phyloP scores from a whole-genome alignment of 2,113 vertebrate species.

The Perognathus longimembris region DNA sequence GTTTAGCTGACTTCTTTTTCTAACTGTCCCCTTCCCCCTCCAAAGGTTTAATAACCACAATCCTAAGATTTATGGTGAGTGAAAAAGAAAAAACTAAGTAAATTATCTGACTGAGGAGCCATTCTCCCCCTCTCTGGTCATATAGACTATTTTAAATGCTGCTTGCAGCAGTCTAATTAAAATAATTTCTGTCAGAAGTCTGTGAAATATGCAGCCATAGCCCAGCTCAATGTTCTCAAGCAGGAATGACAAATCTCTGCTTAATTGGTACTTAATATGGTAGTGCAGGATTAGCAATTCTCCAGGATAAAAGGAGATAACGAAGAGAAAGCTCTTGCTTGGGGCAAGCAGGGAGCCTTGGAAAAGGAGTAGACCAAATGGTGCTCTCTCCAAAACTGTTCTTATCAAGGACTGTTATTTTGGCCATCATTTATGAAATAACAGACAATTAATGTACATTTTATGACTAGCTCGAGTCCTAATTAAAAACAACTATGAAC shows the following conservation, averaged over 20 bases:
- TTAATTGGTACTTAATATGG: constrained; percentile 83
- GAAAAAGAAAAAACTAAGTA: constrained; percentile 86
- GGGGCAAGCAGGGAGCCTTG: constrained; percentile 70
- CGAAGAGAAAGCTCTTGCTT: constrained; percentile 80
- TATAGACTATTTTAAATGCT: constrained; percentile 84
- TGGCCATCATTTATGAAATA: constrained; percentile 85
- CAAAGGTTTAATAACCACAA: constrained; percentile 83
- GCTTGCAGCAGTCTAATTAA: constrained; percentile 87
- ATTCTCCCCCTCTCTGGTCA: constrained; percentile 85
- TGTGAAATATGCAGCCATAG: constrained; percentile 79
- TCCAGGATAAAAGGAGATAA: constrained; percentile 82
- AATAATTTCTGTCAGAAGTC: constrained; percentile 87
- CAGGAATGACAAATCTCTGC: constrained; percentile 82
- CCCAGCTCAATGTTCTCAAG: constrained; percentile 77
- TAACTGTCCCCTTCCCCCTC: constrained; percentile 70
- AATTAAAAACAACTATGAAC: constrained; percentile 87
- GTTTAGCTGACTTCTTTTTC: constrained; percentile 74
- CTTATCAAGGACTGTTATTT: constrained; percentile 82
- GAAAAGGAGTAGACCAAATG: constrained; percentile 80
- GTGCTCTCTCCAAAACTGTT: constrained; percentile 76
- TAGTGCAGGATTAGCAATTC: constrained; percentile 81
- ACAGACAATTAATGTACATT: constrained; percentile 83
- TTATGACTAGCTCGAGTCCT: constrained; percentile 84
- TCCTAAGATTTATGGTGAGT: constrained; percentile 87
- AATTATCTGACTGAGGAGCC: constrained; percentile 86